phyloP scores from a whole-genome alignment of 2,888 invertebrate genomes.

The Lepas anatifera region DNA sequence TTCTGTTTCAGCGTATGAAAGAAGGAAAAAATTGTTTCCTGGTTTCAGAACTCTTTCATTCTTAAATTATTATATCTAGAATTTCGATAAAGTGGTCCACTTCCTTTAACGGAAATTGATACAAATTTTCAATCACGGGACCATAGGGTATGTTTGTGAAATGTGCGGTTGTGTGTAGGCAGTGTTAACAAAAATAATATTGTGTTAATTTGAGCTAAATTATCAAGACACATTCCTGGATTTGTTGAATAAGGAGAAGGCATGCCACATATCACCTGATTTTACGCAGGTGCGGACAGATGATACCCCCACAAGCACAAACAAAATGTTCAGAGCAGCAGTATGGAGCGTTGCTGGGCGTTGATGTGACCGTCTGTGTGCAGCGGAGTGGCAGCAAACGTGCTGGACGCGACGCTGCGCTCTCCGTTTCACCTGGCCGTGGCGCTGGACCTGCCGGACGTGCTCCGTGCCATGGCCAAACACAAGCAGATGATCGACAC shows the following conservation, averaged over 20 bases:
- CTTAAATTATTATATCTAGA: too few relatives aligned
- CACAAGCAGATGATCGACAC: constrained; percentile 57
- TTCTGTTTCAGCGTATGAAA: too few relatives aligned
- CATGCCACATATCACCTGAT: too few relatives aligned
- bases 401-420: constrained; percentile 62
- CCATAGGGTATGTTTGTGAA: too few relatives aligned
- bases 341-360: not conserved
- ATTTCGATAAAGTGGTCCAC: too few relatives aligned
- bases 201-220: not conserved
- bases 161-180: too few relatives aligned
- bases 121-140: too few relatives aligned
- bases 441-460: constrained; percentile 57
- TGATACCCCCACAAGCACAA: too few relatives aligned
- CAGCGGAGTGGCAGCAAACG: constrained; percentile 53
- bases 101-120: too few relatives aligned
- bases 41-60: too few relatives aligned
- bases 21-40: too few relatives aligned
- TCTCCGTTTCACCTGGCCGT: constrained; percentile 68
- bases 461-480: constrained; percentile 53
- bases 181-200: not conserved
- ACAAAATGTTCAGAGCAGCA: not conserved
- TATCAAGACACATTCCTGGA: not conserved
- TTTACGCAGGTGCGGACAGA: too few relatives aligned
- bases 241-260: not conserved
- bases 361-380: not conserved